Conservation (phyloP, 2,888 invertebrate genomes). For the Elysia crispata region DNA sequence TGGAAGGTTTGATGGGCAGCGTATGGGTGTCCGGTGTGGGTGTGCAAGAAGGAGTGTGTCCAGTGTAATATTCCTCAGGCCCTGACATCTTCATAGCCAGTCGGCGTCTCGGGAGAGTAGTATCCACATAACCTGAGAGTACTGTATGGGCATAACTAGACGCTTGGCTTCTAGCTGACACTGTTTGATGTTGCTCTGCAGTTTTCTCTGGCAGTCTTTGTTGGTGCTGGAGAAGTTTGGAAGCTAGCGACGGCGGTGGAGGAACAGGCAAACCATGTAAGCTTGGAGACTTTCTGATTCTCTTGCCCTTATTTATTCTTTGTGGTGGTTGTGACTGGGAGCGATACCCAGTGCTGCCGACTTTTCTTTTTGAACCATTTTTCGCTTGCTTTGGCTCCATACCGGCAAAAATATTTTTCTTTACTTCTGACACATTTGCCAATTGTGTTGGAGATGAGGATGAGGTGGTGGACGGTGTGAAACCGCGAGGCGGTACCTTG, state of each 20-base stretch:
- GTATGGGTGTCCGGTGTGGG: slow-evolving; percentile 14
- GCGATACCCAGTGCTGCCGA: neutral
- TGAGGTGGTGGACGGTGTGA: slow-evolving; percentile 22
- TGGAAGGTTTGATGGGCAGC: neutral
- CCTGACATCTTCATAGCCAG: slow-evolving; percentile 16
- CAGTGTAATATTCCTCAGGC: slow-evolving; percentile 25
- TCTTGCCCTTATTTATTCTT: neutral
- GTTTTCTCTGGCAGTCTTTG: neutral
- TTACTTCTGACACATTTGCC: neutral
- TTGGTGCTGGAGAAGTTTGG: neutral
- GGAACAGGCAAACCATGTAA: neutral
- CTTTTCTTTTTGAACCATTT: neutral
- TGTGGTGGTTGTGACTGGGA: neutral
- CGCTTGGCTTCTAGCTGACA: neutral
- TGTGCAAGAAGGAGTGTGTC: slow-evolving; percentile 25
- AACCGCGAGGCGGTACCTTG: slow-evolving; percentile 23
- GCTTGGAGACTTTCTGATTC: neutral
- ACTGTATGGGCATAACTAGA: neutral
- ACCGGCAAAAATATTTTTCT: neutral
- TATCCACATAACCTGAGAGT: neutral
- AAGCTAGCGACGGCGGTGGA: no score
- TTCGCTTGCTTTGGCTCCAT: neutral
- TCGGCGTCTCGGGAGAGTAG: neutral
- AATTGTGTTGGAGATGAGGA: neutral
- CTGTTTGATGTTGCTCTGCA: neutral